Conservation (phyloP, 2,113 vertebrate genomes). For the Argyrosomus japonicus region DNA sequence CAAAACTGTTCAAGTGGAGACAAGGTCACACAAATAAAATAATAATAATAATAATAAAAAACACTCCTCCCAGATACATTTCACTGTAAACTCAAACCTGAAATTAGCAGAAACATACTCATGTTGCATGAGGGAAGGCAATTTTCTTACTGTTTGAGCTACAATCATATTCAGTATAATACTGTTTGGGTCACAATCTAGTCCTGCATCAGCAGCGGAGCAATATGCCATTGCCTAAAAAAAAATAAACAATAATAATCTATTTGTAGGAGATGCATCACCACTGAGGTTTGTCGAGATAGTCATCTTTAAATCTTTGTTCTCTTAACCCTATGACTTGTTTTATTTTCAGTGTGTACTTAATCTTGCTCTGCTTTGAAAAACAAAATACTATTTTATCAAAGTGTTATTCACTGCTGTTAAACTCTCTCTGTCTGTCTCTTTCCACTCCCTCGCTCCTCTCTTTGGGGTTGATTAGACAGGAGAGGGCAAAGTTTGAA, state of each 20-base stretch:
- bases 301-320: slow-evolving; percentile 27
- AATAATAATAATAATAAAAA: background rate
- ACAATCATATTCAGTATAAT: background rate
- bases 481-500: slow-evolving; percentile 83
- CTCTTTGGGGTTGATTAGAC: slow-evolving; percentile 75
- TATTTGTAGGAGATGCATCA: slow-evolving; percentile 28
- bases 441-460: slow-evolving; percentile 19
- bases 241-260: slow-evolving; percentile 12
- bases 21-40: background rate
- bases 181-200: no score
- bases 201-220: background rate
- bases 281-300: slow-evolving; percentile 26
- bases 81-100: background rate
- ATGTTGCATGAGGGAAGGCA: background rate
- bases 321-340: slow-evolving; percentile 21
- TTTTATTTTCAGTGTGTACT: slow-evolving; percentile 32
- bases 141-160: background rate
- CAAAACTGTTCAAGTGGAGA: background rate
- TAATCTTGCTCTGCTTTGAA: slow-evolving; percentile 31
- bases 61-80: background rate
- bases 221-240: background rate
- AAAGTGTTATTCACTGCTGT: slow-evolving; percentile 37
- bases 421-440: slow-evolving; percentile 31
- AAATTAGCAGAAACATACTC: background rate
- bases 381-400: slow-evolving; percentile 36